Evolutionary conservation across 2,113 vertebrate genomes (phyloP).

Genomic region (Elephantulus edwardii): DNA sequence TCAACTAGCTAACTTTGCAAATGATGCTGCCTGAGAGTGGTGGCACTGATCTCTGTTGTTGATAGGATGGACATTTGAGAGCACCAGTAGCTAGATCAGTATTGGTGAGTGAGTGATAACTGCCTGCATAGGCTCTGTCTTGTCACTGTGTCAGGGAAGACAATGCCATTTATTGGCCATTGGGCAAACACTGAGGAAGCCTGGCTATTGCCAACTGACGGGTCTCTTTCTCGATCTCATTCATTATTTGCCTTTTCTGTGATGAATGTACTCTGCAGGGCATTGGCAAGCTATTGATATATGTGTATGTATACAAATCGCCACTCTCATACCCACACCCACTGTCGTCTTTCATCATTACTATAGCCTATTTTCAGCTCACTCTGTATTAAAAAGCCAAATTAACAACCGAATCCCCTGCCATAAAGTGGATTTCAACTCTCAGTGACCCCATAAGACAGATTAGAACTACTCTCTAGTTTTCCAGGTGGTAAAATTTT

Average conservation of each 20-base stretch:
- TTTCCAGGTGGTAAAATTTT: too few relatives aligned
- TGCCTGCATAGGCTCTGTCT: not conserved
- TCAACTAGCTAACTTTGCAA: not conserved
- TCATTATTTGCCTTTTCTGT: not conserved
- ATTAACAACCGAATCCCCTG: too few relatives aligned
- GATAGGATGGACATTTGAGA: not conserved
- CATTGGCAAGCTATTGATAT: not conserved
- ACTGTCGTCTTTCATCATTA: not conserved
- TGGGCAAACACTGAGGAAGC: not conserved
- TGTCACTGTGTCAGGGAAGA: not conserved
- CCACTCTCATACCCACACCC: too few relatives aligned
- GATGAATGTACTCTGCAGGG: not conserved
- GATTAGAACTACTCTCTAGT: too few relatives aligned
- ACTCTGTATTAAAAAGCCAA: not conserved
- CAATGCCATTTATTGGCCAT: not conserved
- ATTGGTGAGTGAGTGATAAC: not conserved
- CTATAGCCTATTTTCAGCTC: not conserved
- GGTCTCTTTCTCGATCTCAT: not conserved
- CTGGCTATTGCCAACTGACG: not conserved
- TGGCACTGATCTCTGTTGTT: not conserved
- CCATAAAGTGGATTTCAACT: too few relatives aligned
- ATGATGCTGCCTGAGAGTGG: not conserved
- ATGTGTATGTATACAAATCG: too few relatives aligned
- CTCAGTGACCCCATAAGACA: too few relatives aligned
- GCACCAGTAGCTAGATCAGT: not conserved